These are phyloP conservation scores for Rhamphomyia laevipes DNA, from an alignment of 2,888 invertebrate species.

Conservation along the genomic window DNA sequence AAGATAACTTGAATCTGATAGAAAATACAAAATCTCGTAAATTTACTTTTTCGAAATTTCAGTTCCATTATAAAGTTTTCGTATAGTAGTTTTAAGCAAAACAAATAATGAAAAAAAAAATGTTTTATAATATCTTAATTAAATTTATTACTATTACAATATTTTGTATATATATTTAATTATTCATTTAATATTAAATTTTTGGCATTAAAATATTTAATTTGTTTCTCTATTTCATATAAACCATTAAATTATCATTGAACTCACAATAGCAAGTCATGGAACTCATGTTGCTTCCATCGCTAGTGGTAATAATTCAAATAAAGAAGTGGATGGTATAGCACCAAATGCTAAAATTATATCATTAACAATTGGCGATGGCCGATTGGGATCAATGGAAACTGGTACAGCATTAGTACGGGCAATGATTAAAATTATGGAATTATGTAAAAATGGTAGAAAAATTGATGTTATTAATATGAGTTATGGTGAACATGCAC, in stretches of 20 bases:
- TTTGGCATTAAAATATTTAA: background rate
- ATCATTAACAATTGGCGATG: constrained; percentile 88
- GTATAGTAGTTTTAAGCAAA: too few species aligned
- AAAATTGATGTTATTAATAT: constrained; percentile 88
- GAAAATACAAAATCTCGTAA: too few species aligned
- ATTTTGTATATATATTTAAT: background rate
- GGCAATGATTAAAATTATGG: constrained; percentile 82
- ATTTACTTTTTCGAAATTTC: too few species aligned
- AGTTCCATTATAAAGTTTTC: too few species aligned
- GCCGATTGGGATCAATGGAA: constrained; percentile 88
- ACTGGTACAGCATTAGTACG: constrained; percentile 87
- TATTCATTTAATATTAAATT: background rate
- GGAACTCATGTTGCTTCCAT: constrained; percentile 98
- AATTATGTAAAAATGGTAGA: constrained; percentile 44
- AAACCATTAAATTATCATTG: background rate
- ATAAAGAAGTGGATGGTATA: constrained; percentile 81
- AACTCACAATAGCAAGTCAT: constrained; percentile 64
- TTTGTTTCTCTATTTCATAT: background rate
- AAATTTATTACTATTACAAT: too few species aligned
- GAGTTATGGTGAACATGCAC: constrained; percentile 94
- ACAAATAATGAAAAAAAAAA: too few species aligned
- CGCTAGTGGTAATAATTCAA: constrained; percentile 75
- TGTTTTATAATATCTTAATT: too few species aligned
- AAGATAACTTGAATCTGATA: too few species aligned
- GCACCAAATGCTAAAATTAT: constrained; percentile 94